Base-by-base conservation (phyloP, 2,888 invertebrate genomes). In the Hedya salicella region DNA sequence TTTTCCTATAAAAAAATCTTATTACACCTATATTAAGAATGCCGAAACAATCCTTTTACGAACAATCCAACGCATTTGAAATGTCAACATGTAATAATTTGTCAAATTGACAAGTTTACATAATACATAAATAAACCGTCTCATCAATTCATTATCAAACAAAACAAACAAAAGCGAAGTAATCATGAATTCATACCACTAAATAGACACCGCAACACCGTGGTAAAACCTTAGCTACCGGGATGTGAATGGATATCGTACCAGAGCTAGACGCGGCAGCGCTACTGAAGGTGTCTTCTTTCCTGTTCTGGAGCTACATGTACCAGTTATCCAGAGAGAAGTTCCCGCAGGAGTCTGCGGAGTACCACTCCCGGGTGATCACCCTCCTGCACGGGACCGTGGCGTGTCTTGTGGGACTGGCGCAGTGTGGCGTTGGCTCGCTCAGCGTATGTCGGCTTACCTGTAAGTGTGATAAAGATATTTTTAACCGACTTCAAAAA, bases 331-430 rank as follows among this genome's bases (percentile, higher is more conserved):
- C 78, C 40, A 66, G 75, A 1, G 66, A 73, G 9, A 60, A 54
- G 1, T 65, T 70, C 16, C 79, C 81, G 1, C 68, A 71, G 0
- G 72, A 78, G 16, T 77, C 70, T 19, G 86, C 89, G 0, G 91
- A 92, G 67, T 91, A 87, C 86, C 81, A 81, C 67, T 87, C 88
- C 0, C 76, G 91, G 19, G 71, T 77, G 13, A 75, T 91, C 42
- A 88, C 91, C 0, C 72, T 92, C 6, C 68, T 90, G 11, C 91
- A 92, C 68, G 89, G 89, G 1, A 74, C 70, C 53, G 78, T 91
- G 3, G 87, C 88, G 0, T 74, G 86, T 0, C 32, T 81, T 1
- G 76, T 76, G 1, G 91, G 89, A 1, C 64, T 86, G 3, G 71
- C 78, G 39, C 89, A 89, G 68, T 91, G 91, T 71, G 80, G 79